Base-by-base conservation (phyloP, 2,888 invertebrate species). In the Hypomecis atomaria region DNA sequence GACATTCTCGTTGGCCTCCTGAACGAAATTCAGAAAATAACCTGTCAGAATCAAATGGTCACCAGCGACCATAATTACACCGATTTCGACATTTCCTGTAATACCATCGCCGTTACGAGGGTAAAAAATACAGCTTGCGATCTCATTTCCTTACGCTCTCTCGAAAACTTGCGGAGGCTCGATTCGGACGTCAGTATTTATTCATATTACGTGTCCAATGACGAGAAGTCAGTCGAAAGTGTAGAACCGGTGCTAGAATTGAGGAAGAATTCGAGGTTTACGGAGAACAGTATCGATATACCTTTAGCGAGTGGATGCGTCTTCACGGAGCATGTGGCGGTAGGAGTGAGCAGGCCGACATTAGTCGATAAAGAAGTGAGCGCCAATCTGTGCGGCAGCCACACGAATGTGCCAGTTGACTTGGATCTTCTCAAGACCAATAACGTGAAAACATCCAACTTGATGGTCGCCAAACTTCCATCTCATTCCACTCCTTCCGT, bases 11-110 rank as follows among this genome's bases (percentile, higher is more conserved):
- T 89, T 4, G 85, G 86, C 10, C 78, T 92, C 50, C 77, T 92
- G 53, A 89, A 88, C 70, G 92, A 92, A 78, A 92, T 92, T 67
- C 85, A 88, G 71, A 90, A 88, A 59, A 90, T 92, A 61, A 86
- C 88, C 2, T 81, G 84, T 67, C 84, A 87, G 62, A 78, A 82
- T 6, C 77, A 53, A 10, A 58, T 58, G 11, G 49, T 61, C 1
- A 58, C 58, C 38, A 56, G 83, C 42, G 66, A 72, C 36, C 64
- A 67, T 13, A 58, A 78, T 44, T 65, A 64, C 49, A 75, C 71
- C 55, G 75, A 82, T 53, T 54, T 84, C 3, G 77, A 84, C 73
- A 76, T 85, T 50, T 69, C 82, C 42, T 79, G 76, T 57, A 77
- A 80, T 44, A 71, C 77, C 7, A 70, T 69, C 52, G 57, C 62